A percentile compares a stretch with the other conserved stretches of the same genome.
Conservation (phyloP, 2,888 invertebrate genomes). For the Chymomyza amoena region DNA sequence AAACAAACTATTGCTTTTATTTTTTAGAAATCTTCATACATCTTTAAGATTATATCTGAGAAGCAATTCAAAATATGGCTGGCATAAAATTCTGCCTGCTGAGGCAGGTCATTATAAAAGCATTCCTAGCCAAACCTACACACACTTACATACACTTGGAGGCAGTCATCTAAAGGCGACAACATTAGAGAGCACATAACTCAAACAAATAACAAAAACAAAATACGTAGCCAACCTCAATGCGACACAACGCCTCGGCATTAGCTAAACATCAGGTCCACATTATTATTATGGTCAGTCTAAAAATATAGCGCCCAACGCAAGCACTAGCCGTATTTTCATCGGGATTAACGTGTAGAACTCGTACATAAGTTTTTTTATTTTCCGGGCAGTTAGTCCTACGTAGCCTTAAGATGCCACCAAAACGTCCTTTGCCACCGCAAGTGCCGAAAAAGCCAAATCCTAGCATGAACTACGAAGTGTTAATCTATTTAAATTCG, state of each 20-base stretch:
- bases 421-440: constrained; percentile 64
- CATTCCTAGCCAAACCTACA: not conserved
- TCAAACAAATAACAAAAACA: constrained; percentile 49
- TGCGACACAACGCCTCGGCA: constrained; percentile 25
- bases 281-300: constrained; percentile 73
- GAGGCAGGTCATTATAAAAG: not conserved
- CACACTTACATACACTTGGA: not conserved
- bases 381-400: not conserved
- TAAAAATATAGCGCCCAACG: constrained; percentile 74
- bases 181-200: constrained; percentile 55
- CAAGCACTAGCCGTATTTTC: constrained; percentile 44
- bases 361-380: constrained; percentile 11
- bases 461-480: constrained; percentile 90
- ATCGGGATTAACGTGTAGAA: constrained; percentile 26
- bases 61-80: not conserved
- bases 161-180: constrained; percentile 51
- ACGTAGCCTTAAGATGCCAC: constrained; percentile 57
- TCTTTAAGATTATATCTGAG: too few species aligned
- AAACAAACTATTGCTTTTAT: too few species aligned
- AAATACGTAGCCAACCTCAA: constrained; percentile 11
- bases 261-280: constrained; percentile 48
- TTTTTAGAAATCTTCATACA: too few species aligned
- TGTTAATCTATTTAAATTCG: constrained; percentile 89
- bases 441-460: constrained; percentile 81
- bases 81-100: not conserved